Percentiles rank a stretch among this genome's conserved stretches.
These are phyloP conservation scores for Probosciger aterrimus DNA, from an alignment of 2,113 vertebrate genomes.

Conservation along the genomic window DNA sequence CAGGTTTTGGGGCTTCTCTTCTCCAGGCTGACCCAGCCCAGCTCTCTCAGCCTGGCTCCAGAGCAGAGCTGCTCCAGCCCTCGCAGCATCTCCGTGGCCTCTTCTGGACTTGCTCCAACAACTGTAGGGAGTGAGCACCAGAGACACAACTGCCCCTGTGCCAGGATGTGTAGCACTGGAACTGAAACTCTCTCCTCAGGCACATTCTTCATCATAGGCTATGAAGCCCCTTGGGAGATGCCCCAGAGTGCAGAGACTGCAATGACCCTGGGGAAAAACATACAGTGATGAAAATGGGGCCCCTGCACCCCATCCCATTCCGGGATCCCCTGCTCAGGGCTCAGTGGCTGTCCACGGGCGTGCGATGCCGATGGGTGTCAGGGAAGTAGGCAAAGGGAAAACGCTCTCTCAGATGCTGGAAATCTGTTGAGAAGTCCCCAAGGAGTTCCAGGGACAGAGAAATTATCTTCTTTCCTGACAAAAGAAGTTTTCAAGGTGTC, in stretches of 20 bases:
- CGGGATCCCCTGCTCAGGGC: rapidly evolving
- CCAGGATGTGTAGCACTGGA: not conserved
- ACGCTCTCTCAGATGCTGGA: not conserved
- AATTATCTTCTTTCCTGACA: conserved; percentile 44
- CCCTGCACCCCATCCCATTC: not conserved
- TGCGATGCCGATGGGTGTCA: rapidly evolving
- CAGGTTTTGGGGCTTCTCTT: not conserved
- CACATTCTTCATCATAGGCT: not conserved
- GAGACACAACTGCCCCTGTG: not conserved
- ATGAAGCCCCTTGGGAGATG: not conserved
- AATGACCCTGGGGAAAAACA: rapidly evolving
- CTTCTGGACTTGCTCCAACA: not conserved
- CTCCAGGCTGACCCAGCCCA: not conserved
- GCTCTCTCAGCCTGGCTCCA: no score
- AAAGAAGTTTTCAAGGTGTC: conserved; percentile 68
- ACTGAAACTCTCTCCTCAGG: not conserved
- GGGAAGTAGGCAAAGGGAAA: not conserved
- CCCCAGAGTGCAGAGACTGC: not conserved
- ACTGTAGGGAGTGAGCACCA: not conserved
- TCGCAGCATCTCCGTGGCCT: not conserved
- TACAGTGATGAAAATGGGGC: not conserved
- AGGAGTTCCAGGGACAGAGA: not conserved
- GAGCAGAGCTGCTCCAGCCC: no score
- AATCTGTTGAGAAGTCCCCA: conserved; percentile 8
- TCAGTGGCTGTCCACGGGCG: rapidly evolving